These are phyloP conservation scores for Heliothis virescens DNA, from an alignment of 1,140 invertebrate genomes.

Conservation along the genomic window DNA sequence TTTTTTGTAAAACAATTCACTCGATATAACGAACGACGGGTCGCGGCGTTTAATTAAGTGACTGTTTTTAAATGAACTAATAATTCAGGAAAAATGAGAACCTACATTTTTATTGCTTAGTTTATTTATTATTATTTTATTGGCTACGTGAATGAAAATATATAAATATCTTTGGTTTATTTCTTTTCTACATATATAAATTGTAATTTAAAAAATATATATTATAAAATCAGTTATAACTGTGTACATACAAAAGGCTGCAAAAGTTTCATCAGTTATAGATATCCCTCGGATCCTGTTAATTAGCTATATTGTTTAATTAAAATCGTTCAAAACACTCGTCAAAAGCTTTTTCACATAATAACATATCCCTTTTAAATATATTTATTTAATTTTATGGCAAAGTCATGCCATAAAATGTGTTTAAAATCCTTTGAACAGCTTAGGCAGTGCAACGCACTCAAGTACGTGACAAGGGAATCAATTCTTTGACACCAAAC, in stretches of 20 bases:
- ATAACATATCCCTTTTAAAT: too few relatives aligned
- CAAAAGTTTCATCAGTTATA: too few relatives aligned
- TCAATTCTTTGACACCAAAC: conserved; percentile 29
- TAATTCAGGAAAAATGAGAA: conserved; percentile 14
- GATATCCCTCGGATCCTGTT: too few relatives aligned
- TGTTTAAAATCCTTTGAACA: neutral
- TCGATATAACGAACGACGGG: conserved; percentile 44
- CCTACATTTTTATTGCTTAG: conserved; percentile 6
- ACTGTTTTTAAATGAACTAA: conserved; percentile 24
- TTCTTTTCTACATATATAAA: too few relatives aligned
- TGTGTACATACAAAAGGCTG: too few relatives aligned
- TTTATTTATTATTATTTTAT: conserved; percentile 31
- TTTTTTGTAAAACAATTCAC: conserved; percentile 51
- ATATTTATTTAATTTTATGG: too few relatives aligned
- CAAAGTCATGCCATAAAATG: neutral
- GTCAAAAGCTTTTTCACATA: too few relatives aligned
- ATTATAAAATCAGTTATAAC: too few relatives aligned
- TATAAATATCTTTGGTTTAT: neutral
- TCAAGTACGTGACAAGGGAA: conserved; percentile 19
- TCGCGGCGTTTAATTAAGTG: conserved; percentile 43
- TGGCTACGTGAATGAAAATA: conserved; percentile 1
- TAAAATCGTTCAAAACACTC: too few relatives aligned
- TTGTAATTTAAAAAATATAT: too few relatives aligned
- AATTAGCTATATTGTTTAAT: too few relatives aligned
- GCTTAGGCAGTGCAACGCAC: neutral